These are phyloP conservation scores for Octopus bimaculoides DNA, from an alignment of 1,140 invertebrate species.

Conservation along the genomic window DNA sequence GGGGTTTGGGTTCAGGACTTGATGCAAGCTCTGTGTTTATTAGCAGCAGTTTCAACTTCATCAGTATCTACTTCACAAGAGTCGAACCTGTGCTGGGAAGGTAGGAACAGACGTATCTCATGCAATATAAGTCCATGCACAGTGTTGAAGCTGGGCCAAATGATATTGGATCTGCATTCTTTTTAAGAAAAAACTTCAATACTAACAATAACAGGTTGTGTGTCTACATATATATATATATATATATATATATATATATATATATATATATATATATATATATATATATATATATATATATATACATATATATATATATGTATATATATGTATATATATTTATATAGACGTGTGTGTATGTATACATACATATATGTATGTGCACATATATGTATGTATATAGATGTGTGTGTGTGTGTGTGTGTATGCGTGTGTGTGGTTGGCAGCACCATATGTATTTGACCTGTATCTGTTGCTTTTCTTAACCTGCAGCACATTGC, in stretches of 20 bases:
- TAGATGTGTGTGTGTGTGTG: not conserved
- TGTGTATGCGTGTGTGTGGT: not conserved
- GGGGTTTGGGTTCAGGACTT: too few species aligned
- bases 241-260: not conserved
- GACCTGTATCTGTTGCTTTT: not conserved
- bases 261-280: not conserved
- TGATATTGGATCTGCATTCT: too few species aligned
- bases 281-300: not conserved
- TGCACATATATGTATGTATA: slow-evolving; percentile 22
- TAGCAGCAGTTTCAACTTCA: too few species aligned
- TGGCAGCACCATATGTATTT: slow-evolving; percentile 23
- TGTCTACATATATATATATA: not conserved
- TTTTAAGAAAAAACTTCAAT: not conserved
- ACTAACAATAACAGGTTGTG: not conserved
- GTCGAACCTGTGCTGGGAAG: too few species aligned
- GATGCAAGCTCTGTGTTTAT: too few species aligned
- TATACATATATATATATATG: not conserved
- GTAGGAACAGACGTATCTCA: too few species aligned
- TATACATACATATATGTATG: not conserved
- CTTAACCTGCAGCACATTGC: not conserved
- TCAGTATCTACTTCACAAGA: too few species aligned
- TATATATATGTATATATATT: not conserved
- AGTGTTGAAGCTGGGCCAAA: too few species aligned
- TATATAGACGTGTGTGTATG: not conserved
- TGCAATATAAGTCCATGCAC: too few species aligned